Percentiles rank a stretch among this genome's conserved stretches.
Evolutionary conservation across 1,140 invertebrate genomes (phyloP).

Genomic region (Phymorhynchus buccinoides): DNA sequence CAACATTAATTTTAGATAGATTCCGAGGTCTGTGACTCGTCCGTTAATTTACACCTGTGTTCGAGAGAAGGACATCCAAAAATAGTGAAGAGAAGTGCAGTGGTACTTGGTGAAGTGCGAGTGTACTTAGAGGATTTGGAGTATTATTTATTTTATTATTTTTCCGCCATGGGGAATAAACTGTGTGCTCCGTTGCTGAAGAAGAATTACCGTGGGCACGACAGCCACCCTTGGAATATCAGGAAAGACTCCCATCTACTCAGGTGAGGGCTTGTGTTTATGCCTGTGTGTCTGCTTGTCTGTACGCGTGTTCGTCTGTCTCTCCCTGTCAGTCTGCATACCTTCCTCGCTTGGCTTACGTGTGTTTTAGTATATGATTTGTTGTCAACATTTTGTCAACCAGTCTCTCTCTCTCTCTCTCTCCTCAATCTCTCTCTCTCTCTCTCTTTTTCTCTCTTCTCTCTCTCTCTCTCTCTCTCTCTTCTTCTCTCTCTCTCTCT

Average conservation of each 20-base stretch:
- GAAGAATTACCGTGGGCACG: conserved; percentile 94
- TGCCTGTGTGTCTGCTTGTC: no score
- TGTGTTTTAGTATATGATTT: no score
- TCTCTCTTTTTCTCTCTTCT: no score
- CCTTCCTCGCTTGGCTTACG: no score
- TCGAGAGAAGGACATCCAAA: no score
- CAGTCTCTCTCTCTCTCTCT: no score
- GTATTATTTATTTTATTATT: background rate
- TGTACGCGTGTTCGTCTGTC: background rate
- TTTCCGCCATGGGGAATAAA: conserved; percentile 89
- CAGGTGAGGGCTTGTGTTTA: no score
- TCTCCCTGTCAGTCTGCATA: background rate
- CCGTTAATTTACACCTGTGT: background rate
- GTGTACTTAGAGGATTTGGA: background rate
- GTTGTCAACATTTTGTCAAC: no score
- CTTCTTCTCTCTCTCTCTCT: no score
- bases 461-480: no score
- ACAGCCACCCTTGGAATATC: conserved; percentile 80
- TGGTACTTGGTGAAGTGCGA: background rate
- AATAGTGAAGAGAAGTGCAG: no score
- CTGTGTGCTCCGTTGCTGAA: conserved; percentile 93
- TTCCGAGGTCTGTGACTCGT: background rate
- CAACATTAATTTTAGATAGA: background rate
- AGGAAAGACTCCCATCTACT: conserved; percentile 80
- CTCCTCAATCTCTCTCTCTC: no score